Evolutionary conservation across 2,113 vertebrate species (phyloP).

Genomic region (Daboia siamensis): DNA sequence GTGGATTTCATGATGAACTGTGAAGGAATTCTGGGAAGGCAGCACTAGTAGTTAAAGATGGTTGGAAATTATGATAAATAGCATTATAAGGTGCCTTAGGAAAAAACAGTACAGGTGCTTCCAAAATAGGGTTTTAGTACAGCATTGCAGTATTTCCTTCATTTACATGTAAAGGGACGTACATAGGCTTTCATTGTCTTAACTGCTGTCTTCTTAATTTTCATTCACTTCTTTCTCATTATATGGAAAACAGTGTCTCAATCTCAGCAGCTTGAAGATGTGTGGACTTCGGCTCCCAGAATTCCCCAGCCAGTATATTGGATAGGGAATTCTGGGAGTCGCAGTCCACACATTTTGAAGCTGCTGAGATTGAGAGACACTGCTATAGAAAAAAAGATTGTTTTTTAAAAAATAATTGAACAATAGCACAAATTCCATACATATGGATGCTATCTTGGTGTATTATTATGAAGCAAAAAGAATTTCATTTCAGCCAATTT

Average conservation of each 20-base stretch:
- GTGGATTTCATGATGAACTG: neutral
- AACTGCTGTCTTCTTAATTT: neutral
- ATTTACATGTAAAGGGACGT: neutral
- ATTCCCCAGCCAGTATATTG: neutral
- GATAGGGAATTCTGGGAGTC: neutral
- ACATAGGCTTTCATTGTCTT: neutral
- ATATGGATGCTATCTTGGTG: neutral
- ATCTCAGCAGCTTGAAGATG: neutral
- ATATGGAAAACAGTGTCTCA: neutral
- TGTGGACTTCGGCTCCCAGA: neutral
- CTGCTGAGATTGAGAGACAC: neutral
- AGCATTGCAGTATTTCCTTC: neutral
- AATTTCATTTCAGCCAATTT: neutral
- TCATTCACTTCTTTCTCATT: neutral
- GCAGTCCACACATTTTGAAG: neutral
- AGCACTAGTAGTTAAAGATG: neutral
- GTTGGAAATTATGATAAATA: neutral
- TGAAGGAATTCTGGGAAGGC: neutral
- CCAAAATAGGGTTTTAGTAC: neutral
- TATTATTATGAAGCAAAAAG: neutral
- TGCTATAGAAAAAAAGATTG: neutral
- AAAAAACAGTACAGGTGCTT: neutral
- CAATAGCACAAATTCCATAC: neutral
- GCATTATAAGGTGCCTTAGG: neutral
- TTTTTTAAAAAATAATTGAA: neutral